Evolutionary conservation across 1,140 invertebrate species (phyloP).

Genomic region (Wiebesia pumilae): DNA sequence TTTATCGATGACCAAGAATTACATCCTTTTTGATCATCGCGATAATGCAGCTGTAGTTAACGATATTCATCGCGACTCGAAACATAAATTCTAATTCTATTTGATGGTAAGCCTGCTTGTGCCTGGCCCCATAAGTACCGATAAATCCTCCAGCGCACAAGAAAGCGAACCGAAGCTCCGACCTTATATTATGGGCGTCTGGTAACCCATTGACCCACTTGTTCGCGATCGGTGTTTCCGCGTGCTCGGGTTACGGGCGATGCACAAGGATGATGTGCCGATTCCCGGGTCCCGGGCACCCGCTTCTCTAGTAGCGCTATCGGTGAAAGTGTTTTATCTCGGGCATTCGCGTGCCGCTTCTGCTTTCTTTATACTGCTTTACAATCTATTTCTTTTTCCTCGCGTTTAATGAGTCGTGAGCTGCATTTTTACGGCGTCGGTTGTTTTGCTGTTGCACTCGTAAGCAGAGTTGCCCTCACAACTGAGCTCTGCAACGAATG

Average conservation of each 20-base stretch:
- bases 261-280: constrained; percentile 9
- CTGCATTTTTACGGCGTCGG: not conserved
- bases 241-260: not conserved
- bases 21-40: not conserved
- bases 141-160: no score
- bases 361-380: not conserved
- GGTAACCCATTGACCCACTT: constrained; percentile 46
- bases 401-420: constrained; percentile 2
- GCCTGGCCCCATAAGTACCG: no score
- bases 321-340: constrained; percentile 52
- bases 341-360: not conserved
- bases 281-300: not conserved
- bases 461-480: no score
- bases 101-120: no score
- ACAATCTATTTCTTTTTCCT: not conserved
- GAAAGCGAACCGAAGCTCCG: no score
- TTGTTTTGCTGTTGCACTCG: not conserved
- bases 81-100: no score
- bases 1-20: not conserved
- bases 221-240: not conserved
- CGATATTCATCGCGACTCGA: not conserved
- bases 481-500: no score
- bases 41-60: not conserved
- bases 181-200: constrained; percentile 48
- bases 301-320: not conserved